phyloP scores from a whole-genome alignment of 2,113 vertebrate genomes.

The Gopherus evgoodei region DNA sequence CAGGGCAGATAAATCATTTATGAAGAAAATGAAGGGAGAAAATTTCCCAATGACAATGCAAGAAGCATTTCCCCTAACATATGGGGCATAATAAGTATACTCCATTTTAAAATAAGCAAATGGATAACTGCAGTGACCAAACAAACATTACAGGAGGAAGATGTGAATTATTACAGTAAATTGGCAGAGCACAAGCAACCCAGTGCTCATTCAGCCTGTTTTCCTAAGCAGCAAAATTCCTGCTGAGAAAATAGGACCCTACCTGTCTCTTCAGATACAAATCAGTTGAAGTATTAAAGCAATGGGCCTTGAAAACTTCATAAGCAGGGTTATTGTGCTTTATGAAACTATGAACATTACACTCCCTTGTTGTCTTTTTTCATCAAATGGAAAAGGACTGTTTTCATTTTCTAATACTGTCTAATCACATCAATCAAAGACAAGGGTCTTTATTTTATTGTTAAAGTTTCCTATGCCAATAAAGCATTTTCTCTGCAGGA shows the following conservation, averaged over 20 bases:
- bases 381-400: background rate
- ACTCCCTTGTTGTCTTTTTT: background rate
- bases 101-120: background rate
- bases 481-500: background rate
- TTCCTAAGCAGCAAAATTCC: background rate
- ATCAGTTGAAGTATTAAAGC: background rate
- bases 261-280: background rate
- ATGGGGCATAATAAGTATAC: background rate
- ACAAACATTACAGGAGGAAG: background rate
- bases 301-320: background rate
- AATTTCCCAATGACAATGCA: background rate
- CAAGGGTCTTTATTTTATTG: background rate
- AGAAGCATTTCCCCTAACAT: background rate
- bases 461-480: background rate
- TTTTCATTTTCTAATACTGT: background rate
- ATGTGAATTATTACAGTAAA: background rate
- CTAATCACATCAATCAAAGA: background rate
- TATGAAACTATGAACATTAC: background rate
- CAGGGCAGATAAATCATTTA: background rate
- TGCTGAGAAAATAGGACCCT: background rate
- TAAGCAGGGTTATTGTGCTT: background rate
- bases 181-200: background rate
- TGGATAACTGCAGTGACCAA: background rate
- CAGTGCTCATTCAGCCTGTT: background rate
- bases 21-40: slow-evolving; percentile 17